Percentiles rank a stretch among this genome's conserved stretches.
Evolutionary conservation across 2,113 vertebrate genomes (phyloP).

Genomic region (Chaenocephalus aceratus): DNA sequence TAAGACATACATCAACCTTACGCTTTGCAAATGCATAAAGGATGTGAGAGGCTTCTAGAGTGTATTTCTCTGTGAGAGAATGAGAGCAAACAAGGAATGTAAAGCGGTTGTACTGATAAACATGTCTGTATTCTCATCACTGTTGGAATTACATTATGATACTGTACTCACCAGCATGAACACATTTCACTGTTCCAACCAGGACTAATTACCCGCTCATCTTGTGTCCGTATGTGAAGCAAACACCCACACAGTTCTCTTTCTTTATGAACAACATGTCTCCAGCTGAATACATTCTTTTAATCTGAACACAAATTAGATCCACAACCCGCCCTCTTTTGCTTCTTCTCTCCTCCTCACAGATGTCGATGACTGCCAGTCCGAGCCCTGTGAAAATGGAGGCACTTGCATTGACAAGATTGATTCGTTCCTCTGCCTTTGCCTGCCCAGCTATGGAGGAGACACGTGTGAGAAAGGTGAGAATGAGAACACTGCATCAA

Average conservation of each 20-base stretch:
- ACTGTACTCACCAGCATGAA: conserved; percentile 34
- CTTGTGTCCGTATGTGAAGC: conserved; percentile 35
- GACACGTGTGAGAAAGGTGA: conserved; percentile 95
- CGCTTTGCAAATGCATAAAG: conserved; percentile 19
- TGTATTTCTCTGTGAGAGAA: conserved; percentile 30
- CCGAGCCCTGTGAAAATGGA: conserved; percentile 91
- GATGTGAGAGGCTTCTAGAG: conserved; percentile 39
- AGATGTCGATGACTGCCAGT: conserved; percentile 87
- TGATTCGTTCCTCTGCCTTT: conserved; percentile 93
- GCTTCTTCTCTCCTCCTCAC: conserved; percentile 18
- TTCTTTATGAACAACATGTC: conserved; percentile 20
- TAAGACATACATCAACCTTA: conserved; percentile 24
- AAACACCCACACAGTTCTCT: conserved; percentile 3
- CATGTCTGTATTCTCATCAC: conserved; percentile 37
- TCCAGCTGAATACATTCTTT: conserved; percentile 25
- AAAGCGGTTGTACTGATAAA: conserved; percentile 7
- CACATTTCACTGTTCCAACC: conserved; percentile 31
- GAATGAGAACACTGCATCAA: conserved; percentile 21
- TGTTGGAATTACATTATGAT: conserved; percentile 43
- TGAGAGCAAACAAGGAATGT: conserved; percentile 35
- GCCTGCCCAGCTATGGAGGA: conserved; percentile 94
- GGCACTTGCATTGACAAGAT: conserved; percentile 95
- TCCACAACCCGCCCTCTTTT: conserved; percentile 25
- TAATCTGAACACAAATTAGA: conserved; percentile 48
- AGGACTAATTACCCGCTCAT: conserved; percentile 41